Evolutionary conservation across 2,113 vertebrate genomes (phyloP), one percentile per base, ranked within the genome.

Genomic region (Coregonus clupeaformis): DNA sequence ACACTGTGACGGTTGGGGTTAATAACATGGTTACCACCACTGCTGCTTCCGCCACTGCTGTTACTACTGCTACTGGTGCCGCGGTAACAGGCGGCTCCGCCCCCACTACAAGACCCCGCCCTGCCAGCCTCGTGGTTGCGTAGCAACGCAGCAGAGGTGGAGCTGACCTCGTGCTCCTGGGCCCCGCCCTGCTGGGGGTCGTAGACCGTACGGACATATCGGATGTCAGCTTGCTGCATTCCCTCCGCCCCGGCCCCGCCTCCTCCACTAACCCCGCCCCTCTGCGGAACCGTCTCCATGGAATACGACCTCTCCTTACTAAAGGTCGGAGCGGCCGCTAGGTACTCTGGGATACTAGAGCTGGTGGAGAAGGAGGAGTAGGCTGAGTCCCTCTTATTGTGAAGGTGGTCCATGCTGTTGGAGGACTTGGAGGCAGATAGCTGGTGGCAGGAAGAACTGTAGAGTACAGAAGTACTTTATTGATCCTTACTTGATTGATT

Each of bases 311-410:
- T 92, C 79, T 98, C 98, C 32, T 94, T 92, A 85, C 87, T 74
- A 9, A 89, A 84, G 0, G 90, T 80, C 0, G 94, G 90, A 49
- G 75, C 81, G 13, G 93, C 88, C 0, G 86, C 77, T 0, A 95
- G 93, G 72, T 96, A 98, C 78, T 99, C 98, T 0, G 97, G 95
- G 76, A 96, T 94, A 83, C 97, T 98, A 14, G 96, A 97, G 77
- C 94, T 97, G 81, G 96, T 97, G 77, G 98, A 99, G 88, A 98
- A 98, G 72, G 98, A 99, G 80, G 96, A 97, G 80, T 98, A 98
- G 2, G 98, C 97, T 0, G 98, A 99, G 88, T 99, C 98, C 52
- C 97, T 94, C 87, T 99, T 98, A 93, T 90, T 96, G 89, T 98
- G 96, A 59, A 97, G 91, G 82, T 96, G 97, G 84, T 99, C 96